Conservation (phyloP, 2,888 invertebrate species). For the Leucophenga montana region DNA sequence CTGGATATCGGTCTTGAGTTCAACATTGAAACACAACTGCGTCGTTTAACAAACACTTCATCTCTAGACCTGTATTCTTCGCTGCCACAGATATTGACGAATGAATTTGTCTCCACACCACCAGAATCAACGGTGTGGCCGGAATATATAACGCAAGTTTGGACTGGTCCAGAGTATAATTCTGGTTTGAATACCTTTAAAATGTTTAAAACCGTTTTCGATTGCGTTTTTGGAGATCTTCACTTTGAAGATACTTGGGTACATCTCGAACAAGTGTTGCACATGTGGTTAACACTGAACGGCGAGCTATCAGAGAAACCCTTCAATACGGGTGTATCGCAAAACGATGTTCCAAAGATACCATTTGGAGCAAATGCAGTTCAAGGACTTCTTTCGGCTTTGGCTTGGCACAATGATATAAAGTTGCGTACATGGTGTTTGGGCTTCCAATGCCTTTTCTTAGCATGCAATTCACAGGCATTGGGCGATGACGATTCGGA, state of each 20-base stretch:
- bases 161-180: conserved; percentile 75
- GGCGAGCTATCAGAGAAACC: conserved; percentile 74
- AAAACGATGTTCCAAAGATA: conserved; percentile 78
- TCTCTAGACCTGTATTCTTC: conserved; percentile 72
- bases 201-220: conserved; percentile 82
- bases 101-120: conserved; percentile 67
- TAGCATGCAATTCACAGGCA: conserved; percentile 79
- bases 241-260: conserved; percentile 81
- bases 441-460: conserved; percentile 81
- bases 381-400: conserved; percentile 78
- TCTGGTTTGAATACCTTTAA: conserved; percentile 73
- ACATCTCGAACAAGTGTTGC: conserved; percentile 87
- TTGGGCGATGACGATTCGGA: conserved; percentile 64
- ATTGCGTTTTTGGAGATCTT: conserved; percentile 80
- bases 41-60: conserved; percentile 81
- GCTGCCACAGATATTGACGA: conserved; percentile 70
- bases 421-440: conserved; percentile 84
- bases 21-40: conserved; percentile 83
- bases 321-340: conserved; percentile 75
- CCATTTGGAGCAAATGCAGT: conserved; percentile 79
- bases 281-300: conserved; percentile 91
- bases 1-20: conserved; percentile 86
- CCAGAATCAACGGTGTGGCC: conserved; percentile 73
- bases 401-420: conserved; percentile 80
- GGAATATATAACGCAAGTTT: conserved; percentile 72